Evolutionary conservation across 1,140 invertebrate genomes (phyloP).

Genomic region (Anthonomus grandis): DNA sequence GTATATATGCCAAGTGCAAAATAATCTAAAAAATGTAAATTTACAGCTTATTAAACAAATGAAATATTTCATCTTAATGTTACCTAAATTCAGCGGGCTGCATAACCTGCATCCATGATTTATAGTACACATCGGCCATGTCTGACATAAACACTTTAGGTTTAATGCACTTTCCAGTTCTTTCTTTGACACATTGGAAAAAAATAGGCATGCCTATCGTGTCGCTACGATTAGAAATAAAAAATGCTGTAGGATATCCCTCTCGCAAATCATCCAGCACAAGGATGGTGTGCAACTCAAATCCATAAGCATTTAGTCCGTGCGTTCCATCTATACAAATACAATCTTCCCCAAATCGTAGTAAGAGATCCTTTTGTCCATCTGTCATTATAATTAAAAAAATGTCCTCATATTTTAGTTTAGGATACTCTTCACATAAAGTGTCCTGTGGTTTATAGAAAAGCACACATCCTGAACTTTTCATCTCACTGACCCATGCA

Average conservation of each 20-base stretch:
- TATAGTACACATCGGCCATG: conserved; percentile 7
- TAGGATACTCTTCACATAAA: conserved; percentile 1
- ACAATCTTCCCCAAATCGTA: conserved; percentile 12
- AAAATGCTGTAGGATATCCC: conserved; percentile 12
- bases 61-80: too few relatives aligned
- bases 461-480: conserved; percentile 3
- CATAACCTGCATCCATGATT: conserved; percentile 18
- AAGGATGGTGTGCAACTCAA: conserved; percentile 14
- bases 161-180: background rate
- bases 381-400: conserved; percentile 3
- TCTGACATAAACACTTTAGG: conserved; percentile 20
- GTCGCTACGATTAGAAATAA: conserved; percentile 11
- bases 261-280: conserved; percentile 15
- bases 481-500: conserved; percentile 4
- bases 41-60: too few relatives aligned
- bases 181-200: background rate
- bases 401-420: conserved; percentile 6
- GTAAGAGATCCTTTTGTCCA: conserved; percentile 3
- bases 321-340: conserved; percentile 22
- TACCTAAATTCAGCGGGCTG: conserved; percentile 7
- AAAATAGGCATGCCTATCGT: background rate
- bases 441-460: conserved; percentile 8
- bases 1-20: conserved; percentile 11
- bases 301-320: conserved; percentile 16
- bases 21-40: conserved; percentile 2